These are phyloP conservation scores for Phoxinus phoxinus DNA, from an alignment of 2,113 vertebrate genomes.

Conservation along the genomic window DNA sequence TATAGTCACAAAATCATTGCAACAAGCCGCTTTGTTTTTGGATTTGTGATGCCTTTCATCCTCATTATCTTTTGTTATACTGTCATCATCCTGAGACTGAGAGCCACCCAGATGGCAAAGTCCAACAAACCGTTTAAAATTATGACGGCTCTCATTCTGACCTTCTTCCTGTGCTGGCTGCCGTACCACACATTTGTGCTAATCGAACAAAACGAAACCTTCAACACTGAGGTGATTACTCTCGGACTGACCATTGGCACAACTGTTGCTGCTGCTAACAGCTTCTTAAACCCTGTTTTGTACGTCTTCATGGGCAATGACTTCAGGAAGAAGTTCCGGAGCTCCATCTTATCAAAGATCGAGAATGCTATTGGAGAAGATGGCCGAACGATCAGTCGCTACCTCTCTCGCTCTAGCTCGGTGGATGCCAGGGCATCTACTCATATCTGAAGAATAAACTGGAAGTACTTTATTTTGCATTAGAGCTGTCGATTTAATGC, in stretches of 20 bases:
- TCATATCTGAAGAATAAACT: constrained; percentile 50
- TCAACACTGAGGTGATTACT: neutral
- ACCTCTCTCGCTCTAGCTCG: constrained; percentile 62
- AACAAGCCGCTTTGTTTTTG: constrained; percentile 73
- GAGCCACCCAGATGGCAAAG: constrained; percentile 73
- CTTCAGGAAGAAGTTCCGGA: constrained; percentile 73
- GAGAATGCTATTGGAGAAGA: constrained; percentile 70
- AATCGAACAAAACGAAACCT: constrained; percentile 71
- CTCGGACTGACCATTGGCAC: constrained; percentile 63
- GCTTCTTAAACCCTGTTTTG: constrained; percentile 88
- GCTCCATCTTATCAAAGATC: constrained; percentile 62
- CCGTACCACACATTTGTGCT: constrained; percentile 84
- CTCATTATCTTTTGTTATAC: constrained; percentile 84
- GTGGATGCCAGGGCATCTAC: constrained; percentile 54
- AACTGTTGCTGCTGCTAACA: constrained; percentile 84
- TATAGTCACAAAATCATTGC: constrained; percentile 69
- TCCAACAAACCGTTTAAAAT: constrained; percentile 84
- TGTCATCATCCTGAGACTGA: constrained; percentile 77
- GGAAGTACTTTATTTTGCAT: neutral
- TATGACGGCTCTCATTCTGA: constrained; percentile 81
- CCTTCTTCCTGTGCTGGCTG: constrained; percentile 87
- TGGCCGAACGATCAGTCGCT: constrained; percentile 55
- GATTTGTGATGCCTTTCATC: constrained; percentile 80
- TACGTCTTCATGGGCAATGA: constrained; percentile 89
- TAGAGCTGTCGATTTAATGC: neutral